phyloP scores from a whole-genome alignment of 2,113 vertebrate species.

The Ibidorhyncha struthersii region DNA sequence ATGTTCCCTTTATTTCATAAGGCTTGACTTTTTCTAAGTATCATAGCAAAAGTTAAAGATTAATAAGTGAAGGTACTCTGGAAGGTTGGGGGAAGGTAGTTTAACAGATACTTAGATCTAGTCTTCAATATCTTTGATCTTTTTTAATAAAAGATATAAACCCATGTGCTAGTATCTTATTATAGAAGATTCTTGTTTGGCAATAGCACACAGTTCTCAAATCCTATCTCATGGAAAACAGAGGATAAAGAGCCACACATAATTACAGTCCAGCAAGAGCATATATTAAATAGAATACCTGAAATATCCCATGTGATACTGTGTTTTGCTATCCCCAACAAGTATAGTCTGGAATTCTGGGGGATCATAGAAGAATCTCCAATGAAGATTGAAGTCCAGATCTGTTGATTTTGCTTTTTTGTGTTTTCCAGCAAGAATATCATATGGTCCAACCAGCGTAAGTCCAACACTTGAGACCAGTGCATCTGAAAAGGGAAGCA shows the following conservation, averaged over 20 bases:
- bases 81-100: neutral
- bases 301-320: slow-evolving; percentile 96
- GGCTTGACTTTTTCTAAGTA: neutral
- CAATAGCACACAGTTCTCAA: accelerated
- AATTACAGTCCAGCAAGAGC: neutral
- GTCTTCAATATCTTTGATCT: neutral
- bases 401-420: slow-evolving; percentile 72
- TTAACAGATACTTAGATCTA: neutral
- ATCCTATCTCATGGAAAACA: neutral
- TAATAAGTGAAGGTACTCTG: neutral
- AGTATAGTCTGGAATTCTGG: slow-evolving; percentile 96
- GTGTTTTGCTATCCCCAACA: slow-evolving; percentile 79
- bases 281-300: slow-evolving; percentile 77
- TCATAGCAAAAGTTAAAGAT: neutral
- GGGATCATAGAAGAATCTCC: slow-evolving; percentile 96
- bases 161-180: neutral
- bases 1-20: neutral
- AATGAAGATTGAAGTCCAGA: slow-evolving; percentile 89
- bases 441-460: slow-evolving; percentile 91
- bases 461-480: slow-evolving; percentile 84
- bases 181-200: neutral
- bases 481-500: slow-evolving; percentile 77
- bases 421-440: slow-evolving; percentile 90
- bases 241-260: neutral
- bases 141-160: neutral